Conservation (phyloP, 2,888 invertebrate genomes). For the Sycophila texana region DNA sequence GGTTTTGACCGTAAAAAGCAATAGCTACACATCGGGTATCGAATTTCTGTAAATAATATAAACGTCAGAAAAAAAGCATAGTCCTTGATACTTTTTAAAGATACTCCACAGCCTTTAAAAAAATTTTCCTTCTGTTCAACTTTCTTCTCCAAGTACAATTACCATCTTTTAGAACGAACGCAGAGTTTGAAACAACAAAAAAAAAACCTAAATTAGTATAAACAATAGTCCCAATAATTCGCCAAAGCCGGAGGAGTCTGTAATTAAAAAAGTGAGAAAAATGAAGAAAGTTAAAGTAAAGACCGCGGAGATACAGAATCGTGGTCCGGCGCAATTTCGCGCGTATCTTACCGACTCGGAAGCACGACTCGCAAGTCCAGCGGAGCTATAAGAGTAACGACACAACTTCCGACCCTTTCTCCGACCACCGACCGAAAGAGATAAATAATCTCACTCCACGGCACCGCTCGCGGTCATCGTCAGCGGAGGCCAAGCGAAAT, state of each 20-base stretch:
- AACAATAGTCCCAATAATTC: slow-evolving; percentile 16
- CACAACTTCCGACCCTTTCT: not conserved
- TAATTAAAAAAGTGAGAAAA: slow-evolving; percentile 41
- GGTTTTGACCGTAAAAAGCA: no score
- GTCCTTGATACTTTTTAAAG: no score
- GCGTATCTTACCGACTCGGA: slow-evolving; percentile 9
- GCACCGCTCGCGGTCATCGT: no score
- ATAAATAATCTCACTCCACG: no score
- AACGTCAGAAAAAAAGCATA: no score
- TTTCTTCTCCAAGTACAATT: no score
- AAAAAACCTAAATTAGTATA: not conserved
- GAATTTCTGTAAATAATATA: no score
- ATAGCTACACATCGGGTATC: no score
- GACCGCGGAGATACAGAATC: not conserved
- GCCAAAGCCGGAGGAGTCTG: not conserved
- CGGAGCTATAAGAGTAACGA: not conserved
- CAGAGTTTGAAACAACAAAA: not conserved
- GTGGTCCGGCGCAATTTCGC: slow-evolving; percentile 5
- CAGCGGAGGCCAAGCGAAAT: no score
- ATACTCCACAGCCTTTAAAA: no score
- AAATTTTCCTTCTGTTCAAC: no score
- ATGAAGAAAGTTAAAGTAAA: slow-evolving; percentile 32
- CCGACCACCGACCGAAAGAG: no score
- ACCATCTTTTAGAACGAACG: not conserved
- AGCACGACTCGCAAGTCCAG: not conserved